Evolutionary conservation across 1,140 invertebrate species (phyloP).

Genomic region (Reticulitermes speratus): DNA sequence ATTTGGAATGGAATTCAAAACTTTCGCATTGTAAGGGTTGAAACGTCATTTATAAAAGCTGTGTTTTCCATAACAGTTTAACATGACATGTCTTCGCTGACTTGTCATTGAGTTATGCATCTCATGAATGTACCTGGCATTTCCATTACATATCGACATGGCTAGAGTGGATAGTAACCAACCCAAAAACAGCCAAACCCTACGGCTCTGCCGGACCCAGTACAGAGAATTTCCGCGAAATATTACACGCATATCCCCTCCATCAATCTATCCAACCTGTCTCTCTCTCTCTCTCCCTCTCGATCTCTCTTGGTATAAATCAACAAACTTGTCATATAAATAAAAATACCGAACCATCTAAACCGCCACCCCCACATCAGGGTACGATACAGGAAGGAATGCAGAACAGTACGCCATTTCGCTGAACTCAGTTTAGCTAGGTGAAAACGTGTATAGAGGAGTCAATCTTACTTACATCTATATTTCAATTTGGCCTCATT

Average conservation of each 20-base stretch:
- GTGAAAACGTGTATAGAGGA: background rate
- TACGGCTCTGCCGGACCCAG: background rate
- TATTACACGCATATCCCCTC: constrained; percentile 8
- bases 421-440: background rate
- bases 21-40: background rate
- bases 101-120: constrained; percentile 18
- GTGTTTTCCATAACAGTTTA: background rate
- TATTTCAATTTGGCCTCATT: too few species aligned
- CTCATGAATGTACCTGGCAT: constrained; percentile 10
- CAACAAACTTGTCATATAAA: constrained; percentile 19
- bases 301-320: background rate
- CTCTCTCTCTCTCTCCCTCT: background rate
- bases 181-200: background rate
- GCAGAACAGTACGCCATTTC: background rate
- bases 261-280: background rate
- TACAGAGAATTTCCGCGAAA: constrained; percentile 1
- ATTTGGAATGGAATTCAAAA: background rate
- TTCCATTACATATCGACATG: constrained; percentile 4
- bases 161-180: background rate
- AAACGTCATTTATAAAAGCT: background rate
- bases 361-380: background rate
- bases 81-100: background rate
- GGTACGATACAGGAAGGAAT: background rate
- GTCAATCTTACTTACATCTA: background rate
- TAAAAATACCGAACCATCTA: background rate